A percentile compares a stretch with the other conserved stretches of the same genome.
These are phyloP conservation scores for Morpho helenor DNA, from an alignment of 2,888 invertebrate species.

Conservation along the genomic window DNA sequence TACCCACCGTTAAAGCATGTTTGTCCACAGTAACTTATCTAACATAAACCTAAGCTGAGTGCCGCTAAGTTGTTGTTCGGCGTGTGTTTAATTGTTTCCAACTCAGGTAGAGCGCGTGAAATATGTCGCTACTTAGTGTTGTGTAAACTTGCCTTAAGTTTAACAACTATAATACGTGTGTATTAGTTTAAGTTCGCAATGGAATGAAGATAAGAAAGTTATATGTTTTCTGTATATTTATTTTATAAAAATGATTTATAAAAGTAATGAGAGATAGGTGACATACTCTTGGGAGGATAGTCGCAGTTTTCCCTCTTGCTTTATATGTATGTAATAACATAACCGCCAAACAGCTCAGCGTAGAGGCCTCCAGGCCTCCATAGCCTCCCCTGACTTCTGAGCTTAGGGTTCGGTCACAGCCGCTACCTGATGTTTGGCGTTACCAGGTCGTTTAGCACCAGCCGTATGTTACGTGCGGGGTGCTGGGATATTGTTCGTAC, in stretches of 20 bases:
- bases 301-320: too few species aligned
- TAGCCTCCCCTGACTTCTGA: too few species aligned
- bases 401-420: too few species aligned
- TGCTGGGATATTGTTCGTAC: too few species aligned
- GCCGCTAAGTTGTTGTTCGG: slow-evolving; percentile 43
- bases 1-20: neutral
- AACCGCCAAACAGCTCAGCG: too few species aligned
- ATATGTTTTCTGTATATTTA: neutral
- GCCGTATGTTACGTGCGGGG: too few species aligned
- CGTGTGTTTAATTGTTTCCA: slow-evolving; percentile 69
- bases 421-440: too few species aligned
- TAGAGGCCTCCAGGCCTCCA: too few species aligned
- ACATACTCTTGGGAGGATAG: too few species aligned
- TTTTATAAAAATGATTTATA: neutral
- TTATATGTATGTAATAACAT: too few species aligned
- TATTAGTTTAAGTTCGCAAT: slow-evolving; percentile 39
- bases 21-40: slow-evolving; percentile 54
- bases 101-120: slow-evolving; percentile 68
- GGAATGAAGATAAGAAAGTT: neutral
- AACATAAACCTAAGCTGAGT: slow-evolving; percentile 70
- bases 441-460: too few species aligned
- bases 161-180: neutral
- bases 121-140: slow-evolving; percentile 72
- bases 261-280: too few species aligned
- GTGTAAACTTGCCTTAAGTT: slow-evolving; percentile 8